Conservation (phyloP, 92 coral and sea anemone species). For the Porites lobata region DNA sequence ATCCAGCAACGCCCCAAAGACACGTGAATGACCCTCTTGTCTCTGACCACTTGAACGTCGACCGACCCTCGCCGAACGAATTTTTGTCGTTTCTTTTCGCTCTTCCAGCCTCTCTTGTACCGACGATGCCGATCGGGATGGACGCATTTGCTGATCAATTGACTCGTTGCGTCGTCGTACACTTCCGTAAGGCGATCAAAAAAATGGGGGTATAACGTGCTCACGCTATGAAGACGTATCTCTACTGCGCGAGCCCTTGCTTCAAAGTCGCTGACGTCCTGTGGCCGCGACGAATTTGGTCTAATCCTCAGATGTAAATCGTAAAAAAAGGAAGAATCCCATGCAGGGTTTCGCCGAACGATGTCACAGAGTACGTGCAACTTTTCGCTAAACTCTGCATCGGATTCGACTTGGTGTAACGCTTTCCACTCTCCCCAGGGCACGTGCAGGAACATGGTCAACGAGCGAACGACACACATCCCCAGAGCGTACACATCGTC, state of each 20-base stretch:
- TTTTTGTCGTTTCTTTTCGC: too few relatives aligned
- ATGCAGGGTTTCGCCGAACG: neutral
- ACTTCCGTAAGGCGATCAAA: neutral
- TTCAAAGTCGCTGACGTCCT: neutral
- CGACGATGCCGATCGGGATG: slow-evolving; percentile 18
- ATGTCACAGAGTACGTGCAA: neutral
- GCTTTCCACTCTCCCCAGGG: neutral
- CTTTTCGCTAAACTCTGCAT: neutral
- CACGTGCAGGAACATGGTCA: neutral
- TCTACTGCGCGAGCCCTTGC: slow-evolving; percentile 9
- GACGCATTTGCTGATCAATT: neutral
- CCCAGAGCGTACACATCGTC: slow-evolving; percentile 24
- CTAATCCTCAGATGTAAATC: neutral
- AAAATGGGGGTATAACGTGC: neutral
- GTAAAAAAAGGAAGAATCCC: neutral
- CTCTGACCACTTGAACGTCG: neutral
- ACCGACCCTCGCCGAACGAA: too few relatives aligned
- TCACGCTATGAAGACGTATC: neutral
- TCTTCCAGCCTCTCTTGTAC: neutral
- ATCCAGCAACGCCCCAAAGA: neutral
- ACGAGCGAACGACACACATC: neutral
- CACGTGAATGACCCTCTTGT: neutral
- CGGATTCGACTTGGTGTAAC: neutral
- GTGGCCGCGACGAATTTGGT: neutral
- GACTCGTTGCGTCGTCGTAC: neutral